These are phyloP conservation scores for Mystacides longicornis DNA, from an alignment of 2,888 invertebrate genomes.

Conservation along the genomic window DNA sequence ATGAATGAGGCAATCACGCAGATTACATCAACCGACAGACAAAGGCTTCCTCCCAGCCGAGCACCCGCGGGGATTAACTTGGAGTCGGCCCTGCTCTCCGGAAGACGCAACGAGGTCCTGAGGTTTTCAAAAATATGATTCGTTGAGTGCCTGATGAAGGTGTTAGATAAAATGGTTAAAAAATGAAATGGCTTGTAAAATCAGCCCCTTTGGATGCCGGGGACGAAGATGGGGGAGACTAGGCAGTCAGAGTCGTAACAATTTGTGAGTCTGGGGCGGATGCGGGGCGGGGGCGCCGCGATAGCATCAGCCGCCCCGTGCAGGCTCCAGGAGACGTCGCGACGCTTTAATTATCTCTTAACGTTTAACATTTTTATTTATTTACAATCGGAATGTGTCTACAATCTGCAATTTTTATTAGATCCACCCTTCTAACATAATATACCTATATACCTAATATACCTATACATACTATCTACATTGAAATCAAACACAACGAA, in stretches of 20 bases:
- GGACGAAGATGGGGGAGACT: background rate
- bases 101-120: background rate
- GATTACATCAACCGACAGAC: no score
- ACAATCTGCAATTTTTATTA: no score
- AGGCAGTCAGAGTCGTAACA: slow-evolving; percentile 14
- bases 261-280: slow-evolving; percentile 8
- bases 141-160: background rate
- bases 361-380: no score
- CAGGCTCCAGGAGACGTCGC: background rate
- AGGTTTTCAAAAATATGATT: background rate
- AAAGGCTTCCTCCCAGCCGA: no score
- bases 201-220: slow-evolving; percentile 1
- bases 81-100: background rate
- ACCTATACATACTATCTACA: no score
- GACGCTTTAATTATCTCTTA: background rate
- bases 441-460: no score
- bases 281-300: background rate
- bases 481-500: no score
- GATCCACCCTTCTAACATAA: no score
- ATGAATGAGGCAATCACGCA: no score
- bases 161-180: slow-evolving; percentile 3
- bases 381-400: no score
- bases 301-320: background rate
- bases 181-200: slow-evolving; percentile 14
- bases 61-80: no score